These are phyloP conservation scores for Xenops minutus DNA, from an alignment of 2,797 vertebrate species.

Conservation along the genomic window DNA sequence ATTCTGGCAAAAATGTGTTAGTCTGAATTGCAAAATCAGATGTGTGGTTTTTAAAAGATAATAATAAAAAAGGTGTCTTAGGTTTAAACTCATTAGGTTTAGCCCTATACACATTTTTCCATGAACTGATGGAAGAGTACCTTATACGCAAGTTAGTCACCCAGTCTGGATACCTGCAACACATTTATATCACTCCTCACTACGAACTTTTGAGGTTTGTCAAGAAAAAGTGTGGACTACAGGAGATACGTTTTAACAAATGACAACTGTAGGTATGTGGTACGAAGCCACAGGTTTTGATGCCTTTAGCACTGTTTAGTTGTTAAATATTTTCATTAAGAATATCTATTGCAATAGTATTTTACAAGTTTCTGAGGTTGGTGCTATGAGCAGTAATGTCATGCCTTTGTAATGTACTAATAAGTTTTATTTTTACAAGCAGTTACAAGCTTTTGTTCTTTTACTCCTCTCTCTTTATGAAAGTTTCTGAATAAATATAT, in stretches of 20 bases:
- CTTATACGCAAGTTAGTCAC: background rate
- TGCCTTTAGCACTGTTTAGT: background rate
- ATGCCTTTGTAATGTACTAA: background rate
- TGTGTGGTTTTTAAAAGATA: background rate
- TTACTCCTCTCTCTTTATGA: background rate
- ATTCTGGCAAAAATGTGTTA: background rate
- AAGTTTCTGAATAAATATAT: background rate
- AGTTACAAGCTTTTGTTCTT: background rate
- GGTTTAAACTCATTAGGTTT: background rate
- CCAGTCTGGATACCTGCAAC: background rate
- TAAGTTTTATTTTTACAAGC: background rate
- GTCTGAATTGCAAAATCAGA: background rate
- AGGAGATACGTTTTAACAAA: background rate
- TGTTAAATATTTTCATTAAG: background rate
- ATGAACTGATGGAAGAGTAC: rapidly evolving
- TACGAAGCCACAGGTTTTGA: background rate
- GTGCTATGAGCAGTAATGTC: background rate
- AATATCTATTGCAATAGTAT: background rate
- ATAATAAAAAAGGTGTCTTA: background rate
- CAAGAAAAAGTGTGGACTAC: background rate
- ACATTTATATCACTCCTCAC: background rate
- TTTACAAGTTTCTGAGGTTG: background rate
- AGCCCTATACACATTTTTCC: background rate
- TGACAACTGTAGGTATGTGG: background rate
- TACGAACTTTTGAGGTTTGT: background rate